Percentiles rank a stretch among this genome's conserved stretches.
These are phyloP conservation scores for Xiphias gladius DNA, from an alignment of 2,113 vertebrate species.

Conservation along the genomic window DNA sequence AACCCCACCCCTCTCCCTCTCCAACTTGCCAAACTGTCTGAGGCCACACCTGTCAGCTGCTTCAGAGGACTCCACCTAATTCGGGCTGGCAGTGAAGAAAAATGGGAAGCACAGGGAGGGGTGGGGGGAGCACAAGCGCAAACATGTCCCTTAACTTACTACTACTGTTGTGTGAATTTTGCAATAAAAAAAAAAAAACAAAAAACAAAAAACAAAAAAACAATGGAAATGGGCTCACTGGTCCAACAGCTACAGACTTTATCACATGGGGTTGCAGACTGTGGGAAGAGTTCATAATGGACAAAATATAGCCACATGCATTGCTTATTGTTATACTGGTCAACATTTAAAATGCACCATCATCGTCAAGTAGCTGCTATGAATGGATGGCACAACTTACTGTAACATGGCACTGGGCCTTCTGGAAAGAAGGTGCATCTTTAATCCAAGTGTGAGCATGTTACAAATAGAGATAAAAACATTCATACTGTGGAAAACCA, in stretches of 20 bases:
- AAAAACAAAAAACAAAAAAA: neutral
- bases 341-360: neutral
- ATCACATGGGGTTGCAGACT: neutral
- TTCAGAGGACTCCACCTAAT: conserved; percentile 74
- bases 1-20: conserved; percentile 29
- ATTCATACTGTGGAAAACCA: neutral
- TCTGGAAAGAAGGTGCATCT: neutral
- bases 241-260: neutral
- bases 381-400: neutral
- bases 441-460: neutral
- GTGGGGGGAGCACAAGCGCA: conserved; percentile 61
- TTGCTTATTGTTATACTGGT: no score
- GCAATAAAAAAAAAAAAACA: neutral
- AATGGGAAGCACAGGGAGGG: conserved; percentile 37
- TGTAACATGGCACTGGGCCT: neutral
- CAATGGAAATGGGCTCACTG: neutral
- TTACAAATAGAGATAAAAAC: neutral
- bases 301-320: neutral
- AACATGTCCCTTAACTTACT: conserved; percentile 55
- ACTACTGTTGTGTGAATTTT: conserved; percentile 8
- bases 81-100: conserved; percentile 68
- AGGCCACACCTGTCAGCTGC: conserved; percentile 67
- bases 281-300: conserved; percentile 12
- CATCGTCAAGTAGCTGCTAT: neutral
- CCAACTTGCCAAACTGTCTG: conserved; percentile 11